Evolutionary conservation across 2,797 vertebrate genomes (phyloP).

Genomic region (Sebastes alutus): DNA sequence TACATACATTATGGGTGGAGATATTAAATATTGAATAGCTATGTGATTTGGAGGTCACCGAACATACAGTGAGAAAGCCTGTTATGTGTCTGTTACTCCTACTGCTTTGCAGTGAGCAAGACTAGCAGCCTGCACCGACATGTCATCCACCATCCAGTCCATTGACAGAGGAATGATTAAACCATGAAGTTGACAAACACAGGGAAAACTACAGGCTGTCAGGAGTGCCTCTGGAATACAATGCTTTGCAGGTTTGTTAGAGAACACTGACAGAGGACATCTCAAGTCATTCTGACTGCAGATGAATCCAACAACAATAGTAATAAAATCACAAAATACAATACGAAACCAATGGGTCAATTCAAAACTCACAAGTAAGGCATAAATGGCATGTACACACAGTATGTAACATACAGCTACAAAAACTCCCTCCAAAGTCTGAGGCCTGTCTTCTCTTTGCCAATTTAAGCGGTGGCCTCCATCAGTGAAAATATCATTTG

Average conservation of each 20-base stretch:
- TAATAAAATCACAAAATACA: slow-evolving; percentile 6
- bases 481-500: neutral
- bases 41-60: neutral
- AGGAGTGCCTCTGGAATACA: neutral
- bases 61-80: neutral
- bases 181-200: slow-evolving; percentile 26
- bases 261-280: neutral
- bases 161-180: slow-evolving; percentile 28
- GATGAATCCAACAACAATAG: neutral
- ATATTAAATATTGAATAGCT: neutral
- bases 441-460: slow-evolving; percentile 13
- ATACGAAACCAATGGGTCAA: neutral
- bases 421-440: slow-evolving; percentile 9
- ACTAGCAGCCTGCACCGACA: neutral
- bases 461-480: slow-evolving; percentile 12
- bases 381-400: neutral
- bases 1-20: neutral
- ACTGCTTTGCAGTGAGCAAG: neutral
- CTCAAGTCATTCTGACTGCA: neutral
- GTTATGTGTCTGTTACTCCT: slow-evolving; percentile 6
- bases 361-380: slow-evolving; percentile 20
- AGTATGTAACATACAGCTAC: slow-evolving; percentile 21
- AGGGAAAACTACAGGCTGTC: neutral
- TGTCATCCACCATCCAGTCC: slow-evolving; percentile 6
- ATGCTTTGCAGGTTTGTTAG: neutral